These are phyloP conservation scores for Staurois parvus DNA, from an alignment of 2,797 vertebrate species.

Conservation along the genomic window DNA sequence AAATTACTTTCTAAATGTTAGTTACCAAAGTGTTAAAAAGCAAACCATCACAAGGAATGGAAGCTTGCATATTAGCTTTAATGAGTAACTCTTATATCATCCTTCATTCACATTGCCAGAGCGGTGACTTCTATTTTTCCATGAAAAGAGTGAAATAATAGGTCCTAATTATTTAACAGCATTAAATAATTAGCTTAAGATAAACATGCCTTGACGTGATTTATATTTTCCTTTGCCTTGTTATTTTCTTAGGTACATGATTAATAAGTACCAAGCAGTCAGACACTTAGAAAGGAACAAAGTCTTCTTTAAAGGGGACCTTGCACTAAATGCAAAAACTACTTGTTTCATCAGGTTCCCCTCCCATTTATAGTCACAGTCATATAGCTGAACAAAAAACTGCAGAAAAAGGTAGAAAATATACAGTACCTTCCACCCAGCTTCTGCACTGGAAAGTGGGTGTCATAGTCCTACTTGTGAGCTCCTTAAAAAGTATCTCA, in stretches of 20 bases:
- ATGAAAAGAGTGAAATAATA: constrained; percentile 38
- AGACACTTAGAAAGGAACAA: neutral
- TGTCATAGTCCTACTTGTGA: no score
- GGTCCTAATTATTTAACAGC: constrained; percentile 38
- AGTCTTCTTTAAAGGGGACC: no score
- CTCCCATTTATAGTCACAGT: no score
- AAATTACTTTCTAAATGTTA: neutral
- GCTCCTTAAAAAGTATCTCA: no score
- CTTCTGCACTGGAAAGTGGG: no score
- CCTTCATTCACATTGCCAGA: neutral
- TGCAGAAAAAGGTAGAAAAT: no score
- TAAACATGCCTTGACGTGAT: constrained; percentile 30
- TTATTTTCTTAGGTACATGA: neutral
- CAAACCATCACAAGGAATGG: neutral
- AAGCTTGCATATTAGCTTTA: neutral
- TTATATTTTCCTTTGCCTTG: constrained; percentile 10
- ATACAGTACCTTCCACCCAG: no score
- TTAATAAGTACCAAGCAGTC: constrained; percentile 1
- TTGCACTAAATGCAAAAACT: no score
- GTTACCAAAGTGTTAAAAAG: neutral
- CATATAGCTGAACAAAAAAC: no score
- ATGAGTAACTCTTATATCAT: constrained; percentile 18
- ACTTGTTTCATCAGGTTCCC: no score
- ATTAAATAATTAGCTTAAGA: constrained; percentile 33
- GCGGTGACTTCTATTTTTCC: neutral